These are phyloP conservation scores for Pectinophora gossypiella DNA, from an alignment of 1,140 invertebrate genomes.

Conservation along the genomic window DNA sequence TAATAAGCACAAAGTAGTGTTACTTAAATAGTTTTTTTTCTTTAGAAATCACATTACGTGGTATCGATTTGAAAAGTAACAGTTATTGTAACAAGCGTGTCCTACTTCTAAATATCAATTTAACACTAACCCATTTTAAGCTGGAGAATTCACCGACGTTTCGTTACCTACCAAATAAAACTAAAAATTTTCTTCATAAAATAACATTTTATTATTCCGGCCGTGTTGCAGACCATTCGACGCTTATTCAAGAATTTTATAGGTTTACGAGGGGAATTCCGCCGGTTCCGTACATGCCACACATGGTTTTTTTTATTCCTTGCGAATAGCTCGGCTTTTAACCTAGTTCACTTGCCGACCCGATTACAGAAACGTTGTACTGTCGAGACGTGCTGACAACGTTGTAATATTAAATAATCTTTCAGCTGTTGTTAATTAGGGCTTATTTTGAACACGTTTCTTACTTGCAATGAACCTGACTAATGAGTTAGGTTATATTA, in stretches of 20 bases:
- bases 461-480: no score
- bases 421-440: no score
- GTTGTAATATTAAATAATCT: no score
- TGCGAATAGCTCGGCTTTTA: constrained; percentile 32
- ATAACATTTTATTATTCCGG: background rate
- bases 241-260: constrained; percentile 30
- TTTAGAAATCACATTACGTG: no score
- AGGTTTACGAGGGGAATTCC: constrained; percentile 20
- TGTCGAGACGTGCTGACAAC: background rate
- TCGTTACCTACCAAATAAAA: background rate
- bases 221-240: constrained; percentile 10
- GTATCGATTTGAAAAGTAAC: no score
- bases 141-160: background rate
- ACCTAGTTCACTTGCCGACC: constrained; percentile 33
- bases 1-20: no score
- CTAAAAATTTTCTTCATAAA: background rate
- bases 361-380: background rate
- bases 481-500: no score
- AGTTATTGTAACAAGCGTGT: background rate
- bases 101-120: background rate
- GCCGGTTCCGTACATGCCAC: constrained; percentile 12
- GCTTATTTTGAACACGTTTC: no score
- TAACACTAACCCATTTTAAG: background rate
- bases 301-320: constrained; percentile 23
- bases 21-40: no score